Evolutionary conservation across 2,797 vertebrate genomes (phyloP), one percentile per base, ranked within the genome.

Genomic region (Intellagama lesueurii): DNA sequence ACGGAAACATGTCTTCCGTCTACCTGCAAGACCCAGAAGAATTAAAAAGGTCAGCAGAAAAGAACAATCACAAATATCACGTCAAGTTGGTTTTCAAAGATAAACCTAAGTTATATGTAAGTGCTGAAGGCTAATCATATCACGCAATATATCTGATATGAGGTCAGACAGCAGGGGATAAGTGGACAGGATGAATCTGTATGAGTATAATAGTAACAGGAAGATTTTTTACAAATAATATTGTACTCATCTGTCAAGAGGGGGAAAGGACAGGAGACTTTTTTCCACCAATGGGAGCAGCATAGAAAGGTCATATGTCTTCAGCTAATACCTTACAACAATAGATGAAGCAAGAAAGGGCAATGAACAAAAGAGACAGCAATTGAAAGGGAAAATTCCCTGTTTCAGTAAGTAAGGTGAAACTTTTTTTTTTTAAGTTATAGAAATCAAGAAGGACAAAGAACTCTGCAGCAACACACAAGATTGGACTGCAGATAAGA

Each of bases 1-100:
- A 52, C 87, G 64, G 79, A 3, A 92, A 92, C 64, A 90, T 72
- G 83, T 76, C 28, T 90, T 88, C 75, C 56, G 85, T 35, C 49
- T 77, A 19, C 1, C 17, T 81, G 16, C 80, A 90, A 56, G 77
- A 87, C 1, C n/a, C 9, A 86, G 19, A 9, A 49, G 28, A 90
- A 52, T 8, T 81, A 32, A 90, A 93, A 92, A 85, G 32, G 28
- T 80, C 19, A 90, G 17, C 0, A 66, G 80, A 35, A 1, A 88
- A 84, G 0, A 90, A 66, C 0, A 73, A 64, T 3, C 85, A 56
- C 22, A 89, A 86, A 85, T 77, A 0, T 32, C 72, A 78, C 70
- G 11, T 60, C 75, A 85, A 90, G 49, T 44, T 69, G 24, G 68
- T 0, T 19, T 66, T 81, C 44, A 40, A 87, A 86, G 66, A 60